phyloP scores from a whole-genome alignment of 2,888 invertebrate genomes.

The Orthonychiurus folsomi region DNA sequence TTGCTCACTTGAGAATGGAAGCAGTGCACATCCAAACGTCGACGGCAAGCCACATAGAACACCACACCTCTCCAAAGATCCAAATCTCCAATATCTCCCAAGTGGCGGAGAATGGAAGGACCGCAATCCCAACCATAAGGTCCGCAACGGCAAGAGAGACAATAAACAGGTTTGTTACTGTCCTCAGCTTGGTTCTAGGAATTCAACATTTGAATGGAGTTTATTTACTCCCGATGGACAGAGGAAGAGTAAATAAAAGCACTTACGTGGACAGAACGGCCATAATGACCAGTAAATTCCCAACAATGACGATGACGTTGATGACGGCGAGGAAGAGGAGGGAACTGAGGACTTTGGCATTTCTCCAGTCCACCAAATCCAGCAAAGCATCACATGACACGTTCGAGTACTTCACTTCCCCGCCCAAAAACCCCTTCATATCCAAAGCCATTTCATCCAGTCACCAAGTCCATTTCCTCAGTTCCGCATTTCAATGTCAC shows the following conservation, averaged over 20 bases:
- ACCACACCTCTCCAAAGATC: conserved; percentile 95
- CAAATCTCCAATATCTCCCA: conserved; percentile 86
- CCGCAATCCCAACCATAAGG: conserved; percentile 76
- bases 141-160: conserved; percentile 94
- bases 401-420: conserved; percentile 31
- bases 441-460: no score
- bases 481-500: no score
- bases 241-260: neutral
- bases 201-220: no score
- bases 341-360: conserved; percentile 65
- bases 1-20: conserved; percentile 71
- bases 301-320: conserved; percentile 79
- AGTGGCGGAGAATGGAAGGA: conserved; percentile 90
- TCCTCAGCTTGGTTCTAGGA: conserved; percentile 79
- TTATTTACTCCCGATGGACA: no score
- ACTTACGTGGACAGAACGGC: conserved; percentile 47
- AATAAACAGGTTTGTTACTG: conserved; percentile 93
- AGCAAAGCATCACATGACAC: conserved; percentile 66
- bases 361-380: conserved; percentile 72
- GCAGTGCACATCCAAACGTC: conserved; percentile 99
- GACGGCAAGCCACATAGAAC: conserved; percentile 90
- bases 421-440: conserved; percentile 25
- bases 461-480: no score
- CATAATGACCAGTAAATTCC: conserved; percentile 83
- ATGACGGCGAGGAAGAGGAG: conserved; percentile 70